Conservation (phyloP, 2,797 vertebrate genomes). For the Urocyon cinereoargenteus region DNA sequence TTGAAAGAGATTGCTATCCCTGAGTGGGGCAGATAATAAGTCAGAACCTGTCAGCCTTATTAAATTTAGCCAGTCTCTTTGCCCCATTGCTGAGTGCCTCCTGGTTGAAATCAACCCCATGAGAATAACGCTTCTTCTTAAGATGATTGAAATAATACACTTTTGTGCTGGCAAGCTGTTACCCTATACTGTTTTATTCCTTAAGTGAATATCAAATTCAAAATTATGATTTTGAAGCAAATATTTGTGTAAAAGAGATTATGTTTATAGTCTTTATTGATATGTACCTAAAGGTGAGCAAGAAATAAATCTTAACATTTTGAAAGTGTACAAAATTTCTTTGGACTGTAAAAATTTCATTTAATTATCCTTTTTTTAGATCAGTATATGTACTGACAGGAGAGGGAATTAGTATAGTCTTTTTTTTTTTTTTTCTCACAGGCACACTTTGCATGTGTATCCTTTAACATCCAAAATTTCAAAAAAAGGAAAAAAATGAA, state of each 20-base stretch:
- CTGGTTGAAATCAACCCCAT: neutral
- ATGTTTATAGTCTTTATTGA: constrained; percentile 3
- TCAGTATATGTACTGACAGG: neutral
- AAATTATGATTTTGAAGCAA: constrained; percentile 37
- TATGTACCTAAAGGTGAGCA: neutral
- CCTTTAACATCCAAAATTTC: neutral
- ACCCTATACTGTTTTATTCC: neutral
- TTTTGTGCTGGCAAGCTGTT: neutral
- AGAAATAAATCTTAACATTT: neutral
- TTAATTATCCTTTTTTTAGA: neutral
- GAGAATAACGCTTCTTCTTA: constrained; percentile 15
- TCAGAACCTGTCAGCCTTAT: neutral
- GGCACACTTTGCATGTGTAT: neutral
- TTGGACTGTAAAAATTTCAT: neutral
- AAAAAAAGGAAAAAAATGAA: neutral
- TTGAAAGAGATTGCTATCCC: neutral
- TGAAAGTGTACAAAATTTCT: neutral
- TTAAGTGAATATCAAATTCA: constrained; percentile 46
- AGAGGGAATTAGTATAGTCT: neutral
- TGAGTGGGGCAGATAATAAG: neutral
- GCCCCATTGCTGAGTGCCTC: neutral
- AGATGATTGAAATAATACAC: neutral
- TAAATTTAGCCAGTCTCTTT: neutral
- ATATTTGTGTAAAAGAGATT: neutral
- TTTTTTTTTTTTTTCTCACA: neutral